These are phyloP conservation scores for Drosophila tsacasi DNA, from an alignment of 1,140 invertebrate species.

Conservation along the genomic window DNA sequence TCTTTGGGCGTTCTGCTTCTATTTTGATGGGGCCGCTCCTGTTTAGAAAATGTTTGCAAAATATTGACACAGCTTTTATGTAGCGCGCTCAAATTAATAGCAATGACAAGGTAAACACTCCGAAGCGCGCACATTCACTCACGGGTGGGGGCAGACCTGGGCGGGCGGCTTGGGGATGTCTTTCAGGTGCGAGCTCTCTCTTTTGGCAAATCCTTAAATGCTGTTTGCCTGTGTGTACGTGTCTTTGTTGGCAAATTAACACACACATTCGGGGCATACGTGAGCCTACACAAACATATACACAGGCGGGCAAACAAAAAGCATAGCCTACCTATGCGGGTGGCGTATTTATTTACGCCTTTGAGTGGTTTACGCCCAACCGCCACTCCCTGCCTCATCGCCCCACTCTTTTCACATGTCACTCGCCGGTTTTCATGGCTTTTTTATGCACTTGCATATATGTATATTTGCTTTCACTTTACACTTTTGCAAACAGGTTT, in stretches of 20 bases:
- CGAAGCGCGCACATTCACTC: slow-evolving; percentile 21
- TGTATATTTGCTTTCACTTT: slow-evolving; percentile 49
- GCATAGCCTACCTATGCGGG: slow-evolving; percentile 67
- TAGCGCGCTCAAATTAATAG: slow-evolving; percentile 77
- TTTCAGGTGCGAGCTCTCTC: slow-evolving; percentile 59
- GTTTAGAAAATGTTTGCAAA: slow-evolving; percentile 72
- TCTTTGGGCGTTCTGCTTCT: slow-evolving; percentile 13
- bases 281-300: slow-evolving; percentile 76
- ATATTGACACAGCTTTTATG: slow-evolving; percentile 80
- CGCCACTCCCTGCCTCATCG: slow-evolving; percentile 9
- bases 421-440: slow-evolving; percentile 42
- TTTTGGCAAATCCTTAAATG: slow-evolving; percentile 74
- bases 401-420: slow-evolving; percentile 23
- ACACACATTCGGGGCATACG: slow-evolving; percentile 59
- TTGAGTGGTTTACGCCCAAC: slow-evolving; percentile 64
- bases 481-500: slow-evolving; percentile 54
- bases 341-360: slow-evolving; percentile 77
- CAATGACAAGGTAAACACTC: slow-evolving; percentile 71
- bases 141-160: not conserved
- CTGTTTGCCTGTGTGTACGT: slow-evolving; percentile 77
- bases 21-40: slow-evolving; percentile 44
- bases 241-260: slow-evolving; percentile 82
- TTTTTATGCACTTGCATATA: slow-evolving; percentile 43
- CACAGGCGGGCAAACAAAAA: slow-evolving; percentile 69
- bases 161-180: slow-evolving; percentile 39